Conservation (phyloP, 2,888 invertebrate genomes). For the Belgica antarctica region DNA sequence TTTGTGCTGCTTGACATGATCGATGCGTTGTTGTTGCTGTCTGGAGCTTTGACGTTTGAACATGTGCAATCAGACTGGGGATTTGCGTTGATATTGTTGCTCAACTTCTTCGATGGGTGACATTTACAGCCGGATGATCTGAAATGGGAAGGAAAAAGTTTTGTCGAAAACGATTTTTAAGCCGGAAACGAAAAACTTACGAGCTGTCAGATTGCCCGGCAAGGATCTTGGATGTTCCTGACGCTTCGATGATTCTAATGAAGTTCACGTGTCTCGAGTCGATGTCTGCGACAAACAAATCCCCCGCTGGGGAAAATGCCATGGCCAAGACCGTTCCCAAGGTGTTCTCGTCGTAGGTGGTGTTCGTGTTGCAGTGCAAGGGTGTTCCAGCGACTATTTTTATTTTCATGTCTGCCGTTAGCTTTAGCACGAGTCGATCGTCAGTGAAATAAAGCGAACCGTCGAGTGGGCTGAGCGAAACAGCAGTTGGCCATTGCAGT, state of each 20-base stretch:
- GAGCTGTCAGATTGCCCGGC: slow-evolving; percentile 75
- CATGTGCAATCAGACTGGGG: slow-evolving; percentile 20
- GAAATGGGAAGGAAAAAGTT: background rate
- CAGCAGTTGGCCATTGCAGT: slow-evolving; percentile 96
- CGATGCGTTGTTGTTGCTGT: slow-evolving; percentile 70
- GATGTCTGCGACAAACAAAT: slow-evolving; percentile 89
- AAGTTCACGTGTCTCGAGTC: slow-evolving; percentile 82
- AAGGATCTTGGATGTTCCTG: slow-evolving; percentile 86
- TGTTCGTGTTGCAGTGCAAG: slow-evolving; percentile 76
- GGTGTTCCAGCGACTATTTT: slow-evolving; percentile 94
- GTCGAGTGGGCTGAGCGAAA: slow-evolving; percentile 90
- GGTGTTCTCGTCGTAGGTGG: slow-evolving; percentile 56
- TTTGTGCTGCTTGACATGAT: slow-evolving; percentile 85
- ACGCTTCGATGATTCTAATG: slow-evolving; percentile 80
- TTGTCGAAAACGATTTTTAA: background rate
- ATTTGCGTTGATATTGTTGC: background rate
- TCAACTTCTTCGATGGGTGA: slow-evolving; percentile 19
- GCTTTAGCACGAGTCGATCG: slow-evolving; percentile 84
- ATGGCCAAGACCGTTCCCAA: slow-evolving; percentile 85
- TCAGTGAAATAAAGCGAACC: slow-evolving; percentile 94
- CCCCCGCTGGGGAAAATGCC: slow-evolving; percentile 87
- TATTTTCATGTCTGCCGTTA: slow-evolving; percentile 88
- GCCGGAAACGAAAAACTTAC: slow-evolving; percentile 13
- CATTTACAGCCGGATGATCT: slow-evolving; percentile 36
- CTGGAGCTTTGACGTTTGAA: slow-evolving; percentile 50